Percentiles rank a stretch among this genome's conserved stretches.
phyloP scores from a whole-genome alignment of 1,140 invertebrate genomes.

The Solen grandis region DNA sequence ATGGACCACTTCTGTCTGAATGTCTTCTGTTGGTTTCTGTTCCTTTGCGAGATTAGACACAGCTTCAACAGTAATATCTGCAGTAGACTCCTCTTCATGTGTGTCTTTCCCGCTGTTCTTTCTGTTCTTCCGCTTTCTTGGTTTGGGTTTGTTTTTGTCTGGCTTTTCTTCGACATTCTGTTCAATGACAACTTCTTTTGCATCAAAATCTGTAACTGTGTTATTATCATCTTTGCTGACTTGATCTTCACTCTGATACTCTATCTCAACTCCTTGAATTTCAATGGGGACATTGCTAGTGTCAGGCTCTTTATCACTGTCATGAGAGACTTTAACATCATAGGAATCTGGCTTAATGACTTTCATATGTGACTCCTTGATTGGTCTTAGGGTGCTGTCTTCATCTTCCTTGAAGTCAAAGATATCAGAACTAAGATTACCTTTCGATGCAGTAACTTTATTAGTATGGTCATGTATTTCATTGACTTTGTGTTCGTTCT shows the following conservation, averaged over 20 bases:
- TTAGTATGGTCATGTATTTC: too few relatives aligned
- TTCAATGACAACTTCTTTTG: conserved; percentile 54
- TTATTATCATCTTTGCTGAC: conserved; percentile 52
- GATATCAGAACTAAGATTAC: conserved; percentile 49
- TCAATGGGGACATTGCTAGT: conserved; percentile 16
- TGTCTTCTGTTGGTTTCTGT: conserved; percentile 33
- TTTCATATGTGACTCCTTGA: conserved; percentile 54
- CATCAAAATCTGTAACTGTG: conserved; percentile 43
- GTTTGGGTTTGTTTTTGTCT: conserved; percentile 40
- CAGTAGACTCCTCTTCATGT: too few relatives aligned
- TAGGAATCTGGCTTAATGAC: conserved; percentile 29
- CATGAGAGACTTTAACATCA: conserved; percentile 25
- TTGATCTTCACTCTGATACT: conserved; percentile 52
- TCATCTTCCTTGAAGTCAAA: conserved; percentile 68
- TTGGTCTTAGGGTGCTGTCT: conserved; percentile 46
- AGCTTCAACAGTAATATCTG: conserved; percentile 53
- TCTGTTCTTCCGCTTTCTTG: conserved; percentile 39
- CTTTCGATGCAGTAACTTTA: neutral
- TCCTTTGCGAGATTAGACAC: conserved; percentile 56
- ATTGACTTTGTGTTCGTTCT: neutral
- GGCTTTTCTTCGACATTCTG: conserved; percentile 39
- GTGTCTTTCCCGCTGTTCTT: conserved; percentile 38
- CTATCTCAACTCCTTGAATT: conserved; percentile 51
- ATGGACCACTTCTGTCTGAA: conserved; percentile 39
- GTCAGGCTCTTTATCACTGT: conserved; percentile 18